Evolutionary conservation across 2,797 vertebrate species (phyloP), one percentile per base, ranked within the genome.

Genomic region (Rhinoraja longicauda): DNA sequence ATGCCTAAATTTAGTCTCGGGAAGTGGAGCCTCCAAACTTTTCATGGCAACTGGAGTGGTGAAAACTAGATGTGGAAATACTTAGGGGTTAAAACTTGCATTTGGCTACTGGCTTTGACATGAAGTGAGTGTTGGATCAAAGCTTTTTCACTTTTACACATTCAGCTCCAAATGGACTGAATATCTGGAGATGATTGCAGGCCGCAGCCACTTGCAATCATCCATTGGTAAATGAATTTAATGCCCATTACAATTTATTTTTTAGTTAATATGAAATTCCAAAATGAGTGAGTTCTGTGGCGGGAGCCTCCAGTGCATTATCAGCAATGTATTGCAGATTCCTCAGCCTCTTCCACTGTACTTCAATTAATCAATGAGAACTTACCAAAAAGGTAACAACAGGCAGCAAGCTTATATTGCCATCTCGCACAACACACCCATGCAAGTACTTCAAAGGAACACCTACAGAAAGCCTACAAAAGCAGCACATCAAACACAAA

Each of bases 311-410:
- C 62, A 32, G 8, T 88, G 29, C n/a, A 21, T 59, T 88, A 12
- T 64, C 10, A 36, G n/a, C 62, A 72, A 73, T 53, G 26, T 4
- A 45, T 73, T 53, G 53, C 29, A 73, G 72, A 92, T 75, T 73
- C 9, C 67, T 29, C 70, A 53, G 90, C n/a, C 2, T 92, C 70
- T 92, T 75, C 90, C 90, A 92, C 90, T 92, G 90, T 88, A 88
- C 21, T 36, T 70, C 64, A 53, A 57, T 29, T 45, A 75, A 73
- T 92, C 70, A 57, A 75, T 53, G 70, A 8, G 0, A 57, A 92
- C 70, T 73, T 75, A 45, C 12, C 67, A 73, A 72, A 92, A 92
- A 75, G 15, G 26, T 53, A 15, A n/a, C 70, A 29, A 57, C 36
- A 75, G 70, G 72, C 90, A 73, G 90, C 53, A 75, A 53, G 90